Conservation (phyloP, 2,888 invertebrate species). For the Thalpophila matura region DNA sequence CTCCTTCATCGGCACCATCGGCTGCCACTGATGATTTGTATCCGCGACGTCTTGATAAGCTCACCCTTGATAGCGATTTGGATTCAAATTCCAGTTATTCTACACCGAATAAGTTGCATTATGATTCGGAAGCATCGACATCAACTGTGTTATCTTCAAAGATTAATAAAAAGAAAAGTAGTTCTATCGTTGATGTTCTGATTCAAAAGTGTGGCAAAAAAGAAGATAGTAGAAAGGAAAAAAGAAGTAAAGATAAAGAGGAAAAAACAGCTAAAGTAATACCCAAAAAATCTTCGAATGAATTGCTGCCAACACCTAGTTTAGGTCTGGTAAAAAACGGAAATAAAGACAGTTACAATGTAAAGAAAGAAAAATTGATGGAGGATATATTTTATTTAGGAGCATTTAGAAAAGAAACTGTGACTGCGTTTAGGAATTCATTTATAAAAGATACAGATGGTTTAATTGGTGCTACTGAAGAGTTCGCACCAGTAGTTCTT, state of each 20-base stretch:
- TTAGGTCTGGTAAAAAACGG: slow-evolving; percentile 85
- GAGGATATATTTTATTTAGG: slow-evolving; percentile 92
- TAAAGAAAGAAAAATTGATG: slow-evolving; percentile 87
- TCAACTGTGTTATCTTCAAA: slow-evolving; percentile 92
- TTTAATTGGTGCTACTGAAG: slow-evolving; percentile 90
- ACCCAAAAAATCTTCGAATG: slow-evolving; percentile 89
- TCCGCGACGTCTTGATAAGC: slow-evolving; percentile 84
- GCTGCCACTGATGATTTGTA: slow-evolving; percentile 91
- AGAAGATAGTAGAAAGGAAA: slow-evolving; percentile 86
- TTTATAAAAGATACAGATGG: slow-evolving; percentile 92
- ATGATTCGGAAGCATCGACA: slow-evolving; percentile 93
- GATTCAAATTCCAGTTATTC: slow-evolving; percentile 93
- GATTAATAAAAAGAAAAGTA: slow-evolving; percentile 84
- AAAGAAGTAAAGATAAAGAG: slow-evolving; percentile 89
- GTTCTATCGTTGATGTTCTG: slow-evolving; percentile 92
- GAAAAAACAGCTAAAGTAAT: slow-evolving; percentile 90
- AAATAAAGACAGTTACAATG: slow-evolving; percentile 81
- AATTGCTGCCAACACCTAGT: slow-evolving; percentile 92
- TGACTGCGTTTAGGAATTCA: slow-evolving; percentile 92
- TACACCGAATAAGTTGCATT: slow-evolving; percentile 89
- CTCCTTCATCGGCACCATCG: slow-evolving; percentile 91
- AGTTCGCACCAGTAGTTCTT: slow-evolving; percentile 93
- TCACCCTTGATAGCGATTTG: slow-evolving; percentile 91
- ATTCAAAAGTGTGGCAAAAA: slow-evolving; percentile 92
- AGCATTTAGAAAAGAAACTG: slow-evolving; percentile 93